A percentile compares a stretch with the other conserved stretches of the same genome.
Conservation (phyloP, 1,140 invertebrate genomes). For the Drosophila tani region DNA sequence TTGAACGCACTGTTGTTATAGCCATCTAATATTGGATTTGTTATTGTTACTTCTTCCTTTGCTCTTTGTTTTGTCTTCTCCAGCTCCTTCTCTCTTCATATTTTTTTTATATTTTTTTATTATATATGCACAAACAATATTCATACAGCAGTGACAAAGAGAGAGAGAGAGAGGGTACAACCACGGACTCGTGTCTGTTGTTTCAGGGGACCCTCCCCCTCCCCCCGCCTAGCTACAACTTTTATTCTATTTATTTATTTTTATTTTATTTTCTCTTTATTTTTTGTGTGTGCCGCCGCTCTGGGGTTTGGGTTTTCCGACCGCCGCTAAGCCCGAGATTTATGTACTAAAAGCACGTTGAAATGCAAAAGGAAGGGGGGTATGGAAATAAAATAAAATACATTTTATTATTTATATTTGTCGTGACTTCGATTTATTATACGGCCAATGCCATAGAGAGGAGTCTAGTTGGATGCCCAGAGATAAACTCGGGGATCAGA, state of each 20-base stretch:
- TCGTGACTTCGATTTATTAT: conserved; percentile 81
- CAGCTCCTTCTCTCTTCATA: neutral
- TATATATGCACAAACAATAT: conserved; percentile 70
- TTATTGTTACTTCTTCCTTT: conserved; percentile 69
- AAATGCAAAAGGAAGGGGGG: conserved; percentile 62
- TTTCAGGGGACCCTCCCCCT: conserved; percentile 48
- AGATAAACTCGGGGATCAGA: conserved; percentile 48
- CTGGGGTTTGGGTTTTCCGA: conserved; percentile 40
- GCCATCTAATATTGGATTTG: conserved; percentile 80
- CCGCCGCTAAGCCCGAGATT: conserved; percentile 76
- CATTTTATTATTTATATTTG: conserved; percentile 83
- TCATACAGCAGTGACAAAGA: conserved; percentile 51
- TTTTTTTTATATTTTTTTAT: conserved; percentile 33
- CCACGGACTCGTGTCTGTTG: conserved; percentile 66
- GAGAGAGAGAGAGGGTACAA: neutral
- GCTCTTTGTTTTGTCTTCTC: conserved; percentile 40
- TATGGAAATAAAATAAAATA: conserved; percentile 77
- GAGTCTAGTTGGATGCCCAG: conserved; percentile 34
- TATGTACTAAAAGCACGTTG: conserved; percentile 78
- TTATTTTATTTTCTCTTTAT: conserved; percentile 35
- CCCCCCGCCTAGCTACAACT: conserved; percentile 18
- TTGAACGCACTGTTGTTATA: conserved; percentile 69
- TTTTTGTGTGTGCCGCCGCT: conserved; percentile 14
- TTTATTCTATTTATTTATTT: conserved; percentile 42
- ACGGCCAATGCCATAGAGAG: conserved; percentile 42